Percentiles rank a stretch among this genome's conserved stretches.
These are phyloP conservation scores for Alcis repandata DNA, from an alignment of 2,888 invertebrate genomes.

Conservation along the genomic window DNA sequence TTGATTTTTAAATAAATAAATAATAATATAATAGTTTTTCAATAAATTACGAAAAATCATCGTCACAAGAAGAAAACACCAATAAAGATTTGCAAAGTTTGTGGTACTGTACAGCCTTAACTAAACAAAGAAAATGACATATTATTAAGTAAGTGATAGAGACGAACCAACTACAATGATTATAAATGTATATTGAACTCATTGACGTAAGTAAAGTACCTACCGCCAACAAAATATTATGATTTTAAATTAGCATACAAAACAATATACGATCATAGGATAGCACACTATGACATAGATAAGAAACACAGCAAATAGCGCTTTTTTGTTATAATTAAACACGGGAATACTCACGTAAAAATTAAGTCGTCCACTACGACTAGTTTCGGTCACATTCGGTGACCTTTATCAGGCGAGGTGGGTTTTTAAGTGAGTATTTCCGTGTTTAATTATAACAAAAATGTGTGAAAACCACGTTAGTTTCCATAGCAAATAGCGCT, in stretches of 20 bases:
- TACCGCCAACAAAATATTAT: neutral
- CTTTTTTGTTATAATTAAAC: no score
- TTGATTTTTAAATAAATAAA: no score
- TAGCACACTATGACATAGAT: slow-evolving; percentile 7
- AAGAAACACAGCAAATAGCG: slow-evolving; percentile 8
- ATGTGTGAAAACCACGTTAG: no score
- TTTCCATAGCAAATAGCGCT: no score
- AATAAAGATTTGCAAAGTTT: no score
- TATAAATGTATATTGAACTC: neutral
- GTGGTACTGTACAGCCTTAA: neutral
- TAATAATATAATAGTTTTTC: no score
- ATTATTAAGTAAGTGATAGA: neutral
- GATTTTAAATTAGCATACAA: slow-evolving; percentile 11
- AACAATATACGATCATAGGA: slow-evolving; percentile 2
- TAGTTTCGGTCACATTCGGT: no score
- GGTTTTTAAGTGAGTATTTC: no score
- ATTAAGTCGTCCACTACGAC: no score
- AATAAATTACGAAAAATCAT: neutral
- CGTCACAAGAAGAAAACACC: neutral
- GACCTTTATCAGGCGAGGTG: no score
- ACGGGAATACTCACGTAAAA: no score
- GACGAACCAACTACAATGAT: neutral
- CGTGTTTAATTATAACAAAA: no score
- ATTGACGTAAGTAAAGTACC: slow-evolving; percentile 1
- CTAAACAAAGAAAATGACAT: neutral